phyloP scores from a whole-genome alignment of 2,113 vertebrate genomes.

The Nycticorax nycticorax region DNA sequence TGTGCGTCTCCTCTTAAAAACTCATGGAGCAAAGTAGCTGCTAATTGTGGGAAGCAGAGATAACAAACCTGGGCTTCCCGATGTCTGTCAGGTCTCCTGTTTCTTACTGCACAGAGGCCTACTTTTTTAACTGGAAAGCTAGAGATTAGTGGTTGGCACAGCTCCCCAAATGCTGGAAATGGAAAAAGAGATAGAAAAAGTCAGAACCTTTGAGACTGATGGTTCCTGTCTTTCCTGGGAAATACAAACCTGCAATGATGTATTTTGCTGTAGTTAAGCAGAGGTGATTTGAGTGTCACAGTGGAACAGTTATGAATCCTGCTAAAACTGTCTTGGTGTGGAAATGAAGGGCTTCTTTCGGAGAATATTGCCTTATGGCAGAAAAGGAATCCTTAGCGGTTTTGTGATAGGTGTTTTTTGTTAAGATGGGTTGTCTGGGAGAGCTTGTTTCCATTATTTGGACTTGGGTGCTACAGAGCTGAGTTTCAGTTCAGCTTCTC shows the following conservation, averaged over 20 bases:
- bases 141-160: neutral
- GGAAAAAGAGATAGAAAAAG: neutral
- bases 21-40: neutral
- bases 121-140: neutral
- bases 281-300: neutral
- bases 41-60: neutral
- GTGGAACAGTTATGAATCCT: neutral
- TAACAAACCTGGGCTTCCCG: neutral
- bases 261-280: neutral
- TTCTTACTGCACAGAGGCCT: neutral
- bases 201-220: neutral
- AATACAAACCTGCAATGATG: neutral
- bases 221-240: neutral
- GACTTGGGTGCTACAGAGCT: neutral
- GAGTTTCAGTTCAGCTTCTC: neutral
- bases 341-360: neutral
- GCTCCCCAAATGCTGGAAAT: neutral
- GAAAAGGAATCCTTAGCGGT: neutral
- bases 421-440: neutral
- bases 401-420: neutral
- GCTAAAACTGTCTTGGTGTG: neutral
- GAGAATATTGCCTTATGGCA: neutral
- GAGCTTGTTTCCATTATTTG: neutral
- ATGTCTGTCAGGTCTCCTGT: neutral
- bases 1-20: neutral